phyloP scores from a whole-genome alignment of 2,113 vertebrate species.

The Apteryx owenii region DNA sequence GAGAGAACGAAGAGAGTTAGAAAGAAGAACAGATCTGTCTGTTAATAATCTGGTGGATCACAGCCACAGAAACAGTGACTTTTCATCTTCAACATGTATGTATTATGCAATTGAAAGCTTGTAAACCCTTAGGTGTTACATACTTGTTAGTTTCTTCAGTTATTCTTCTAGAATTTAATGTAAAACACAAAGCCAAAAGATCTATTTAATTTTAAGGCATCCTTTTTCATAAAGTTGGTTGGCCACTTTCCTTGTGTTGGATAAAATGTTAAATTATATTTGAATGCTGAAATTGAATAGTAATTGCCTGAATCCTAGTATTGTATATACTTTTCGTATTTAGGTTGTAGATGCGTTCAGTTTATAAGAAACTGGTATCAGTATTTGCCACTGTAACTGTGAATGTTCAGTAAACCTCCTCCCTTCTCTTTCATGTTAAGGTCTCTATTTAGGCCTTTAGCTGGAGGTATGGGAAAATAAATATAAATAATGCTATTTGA shows the following conservation, averaged over 20 bases:
- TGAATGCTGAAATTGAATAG: too few species aligned
- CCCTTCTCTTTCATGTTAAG: neutral
- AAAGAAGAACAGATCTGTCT: slow-evolving; percentile 82
- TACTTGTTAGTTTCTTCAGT: neutral
- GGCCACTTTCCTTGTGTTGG: rapidly evolving
- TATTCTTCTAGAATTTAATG: neutral
- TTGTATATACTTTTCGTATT: neutral
- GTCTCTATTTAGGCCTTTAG: neutral
- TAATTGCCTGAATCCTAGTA: neutral
- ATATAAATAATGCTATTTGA: neutral
- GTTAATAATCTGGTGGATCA: slow-evolving; percentile 80
- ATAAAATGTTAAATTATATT: neutral
- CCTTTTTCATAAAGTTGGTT: neutral
- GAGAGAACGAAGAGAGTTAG: slow-evolving; percentile 79
- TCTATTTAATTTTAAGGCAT: neutral
- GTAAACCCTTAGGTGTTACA: neutral
- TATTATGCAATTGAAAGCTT: neutral
- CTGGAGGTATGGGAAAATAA: neutral
- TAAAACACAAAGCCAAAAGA: neutral
- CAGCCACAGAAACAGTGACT: slow-evolving; percentile 78
- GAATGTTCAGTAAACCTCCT: neutral
- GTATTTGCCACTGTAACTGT: neutral
- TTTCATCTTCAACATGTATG: slow-evolving; percentile 85
- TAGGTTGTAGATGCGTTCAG: neutral
- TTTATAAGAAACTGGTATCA: neutral